Evolutionary conservation across 2,888 invertebrate genomes (phyloP).

Genomic region (Reticulitermes lucifugus): DNA sequence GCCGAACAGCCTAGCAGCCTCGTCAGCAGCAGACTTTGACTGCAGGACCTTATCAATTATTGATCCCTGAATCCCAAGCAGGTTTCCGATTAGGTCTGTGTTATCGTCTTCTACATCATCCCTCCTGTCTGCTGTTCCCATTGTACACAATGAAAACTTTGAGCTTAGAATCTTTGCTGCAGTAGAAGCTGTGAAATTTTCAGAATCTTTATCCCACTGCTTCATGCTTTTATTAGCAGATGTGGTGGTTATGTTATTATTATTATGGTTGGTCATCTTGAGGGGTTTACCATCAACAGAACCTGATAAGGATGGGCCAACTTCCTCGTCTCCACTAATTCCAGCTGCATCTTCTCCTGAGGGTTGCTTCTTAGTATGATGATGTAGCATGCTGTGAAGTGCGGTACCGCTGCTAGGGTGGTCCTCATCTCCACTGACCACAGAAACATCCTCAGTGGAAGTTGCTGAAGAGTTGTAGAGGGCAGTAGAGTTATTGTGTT

Average conservation of each 20-base stretch:
- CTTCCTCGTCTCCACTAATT: constrained; percentile 43
- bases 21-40: constrained; percentile 82
- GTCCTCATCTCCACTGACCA: constrained; percentile 54
- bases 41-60: constrained; percentile 86
- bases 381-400: constrained; percentile 12
- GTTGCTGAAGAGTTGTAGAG: constrained; percentile 63
- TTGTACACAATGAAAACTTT: constrained; percentile 35
- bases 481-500: constrained; percentile 71
- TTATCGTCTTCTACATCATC: constrained; percentile 26
- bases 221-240: constrained; percentile 7
- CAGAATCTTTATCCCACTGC: constrained; percentile 26
- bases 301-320: neutral
- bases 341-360: constrained; percentile 11
- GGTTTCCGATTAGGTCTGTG: constrained; percentile 86
- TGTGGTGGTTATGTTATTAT: constrained; percentile 47
- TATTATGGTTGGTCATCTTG: constrained; percentile 50
- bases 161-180: constrained; percentile 44
- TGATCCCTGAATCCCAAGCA: constrained; percentile 86
- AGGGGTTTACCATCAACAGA: neutral
- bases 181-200: constrained; percentile 32
- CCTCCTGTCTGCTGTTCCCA: constrained; percentile 4
- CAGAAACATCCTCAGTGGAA: constrained; percentile 58
- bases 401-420: constrained; percentile 11
- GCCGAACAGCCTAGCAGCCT: constrained; percentile 89
- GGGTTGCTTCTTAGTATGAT: constrained; percentile 46